phyloP scores from a whole-genome alignment of 23 tunicate genomes.

The Styela plicata region DNA sequence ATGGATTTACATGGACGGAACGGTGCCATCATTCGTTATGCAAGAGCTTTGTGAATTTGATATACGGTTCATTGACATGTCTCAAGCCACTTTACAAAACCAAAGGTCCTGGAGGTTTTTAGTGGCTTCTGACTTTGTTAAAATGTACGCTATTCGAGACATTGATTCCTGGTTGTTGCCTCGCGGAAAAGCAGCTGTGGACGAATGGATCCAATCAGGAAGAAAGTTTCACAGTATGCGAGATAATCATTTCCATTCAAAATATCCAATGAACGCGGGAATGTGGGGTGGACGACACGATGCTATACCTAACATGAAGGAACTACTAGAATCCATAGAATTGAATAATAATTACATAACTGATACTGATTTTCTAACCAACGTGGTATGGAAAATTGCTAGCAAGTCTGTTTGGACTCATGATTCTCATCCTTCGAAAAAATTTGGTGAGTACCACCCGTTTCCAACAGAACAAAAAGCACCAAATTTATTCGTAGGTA shows the following conservation, averaged over 20 bases:
- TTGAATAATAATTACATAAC: background rate
- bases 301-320: conserved; percentile 9
- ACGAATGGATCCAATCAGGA: no score
- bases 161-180: no score
- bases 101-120: conserved; percentile 5
- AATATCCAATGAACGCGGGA: background rate
- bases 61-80: background rate
- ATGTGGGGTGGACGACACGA: conserved; percentile 11
- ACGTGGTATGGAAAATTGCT: no score
- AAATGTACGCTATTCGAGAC: no score
- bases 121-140: background rate
- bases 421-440: background rate
- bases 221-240: no score
- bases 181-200: no score
- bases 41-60: no score
- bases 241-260: background rate
- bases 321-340: background rate
- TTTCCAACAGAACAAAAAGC: no score
- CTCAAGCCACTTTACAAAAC: background rate
- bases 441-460: conserved; percentile 1
- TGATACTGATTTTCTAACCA: background rate
- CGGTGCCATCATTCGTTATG: background rate
- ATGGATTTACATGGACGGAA: background rate
- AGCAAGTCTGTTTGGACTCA: conserved; percentile 11
- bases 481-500: no score